Conservation (phyloP, 2,888 invertebrate genomes). For the Agonopterix subpropinquella region DNA sequence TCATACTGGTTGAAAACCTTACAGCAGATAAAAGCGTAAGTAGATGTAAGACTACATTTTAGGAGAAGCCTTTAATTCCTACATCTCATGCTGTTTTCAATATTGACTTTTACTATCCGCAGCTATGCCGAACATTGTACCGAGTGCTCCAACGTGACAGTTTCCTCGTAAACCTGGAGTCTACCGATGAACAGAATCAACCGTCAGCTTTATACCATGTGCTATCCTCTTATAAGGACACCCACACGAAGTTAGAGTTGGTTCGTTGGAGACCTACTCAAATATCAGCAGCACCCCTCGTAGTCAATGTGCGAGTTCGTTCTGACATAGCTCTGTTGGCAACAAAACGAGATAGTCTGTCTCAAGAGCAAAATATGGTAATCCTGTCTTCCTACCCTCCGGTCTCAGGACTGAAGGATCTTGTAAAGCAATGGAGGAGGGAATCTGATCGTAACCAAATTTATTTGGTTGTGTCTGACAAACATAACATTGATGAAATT, state of each 20-base stretch:
- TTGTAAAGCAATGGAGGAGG: constrained; percentile 29
- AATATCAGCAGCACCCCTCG: constrained; percentile 16
- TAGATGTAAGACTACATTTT: background rate
- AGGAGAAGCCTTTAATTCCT: no score
- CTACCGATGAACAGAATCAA: constrained; percentile 7
- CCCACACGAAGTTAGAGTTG: constrained; percentile 18
- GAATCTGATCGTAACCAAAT: constrained; percentile 27
- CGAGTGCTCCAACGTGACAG: constrained; percentile 19
- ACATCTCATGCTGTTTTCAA: no score
- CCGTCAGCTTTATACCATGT: constrained; percentile 21
- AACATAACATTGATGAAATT: constrained; percentile 24
- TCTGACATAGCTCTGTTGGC: constrained; percentile 23
- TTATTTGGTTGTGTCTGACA: constrained; percentile 30
- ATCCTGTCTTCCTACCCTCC: constrained; percentile 29
- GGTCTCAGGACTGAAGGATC: constrained; percentile 22
- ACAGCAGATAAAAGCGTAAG: constrained; percentile 26
- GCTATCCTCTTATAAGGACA: constrained; percentile 18
- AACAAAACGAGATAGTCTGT: constrained; percentile 19
- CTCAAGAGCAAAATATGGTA: constrained; percentile 23
- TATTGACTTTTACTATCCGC: background rate
- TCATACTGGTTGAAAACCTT: constrained; percentile 21
- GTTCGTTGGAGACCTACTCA: constrained; percentile 24
- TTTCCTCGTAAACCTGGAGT: constrained; percentile 26
- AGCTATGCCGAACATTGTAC: constrained; percentile 24
- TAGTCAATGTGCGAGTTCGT: constrained; percentile 21